A percentile compares a stretch with the other conserved stretches of the same genome.
phyloP scores from a whole-genome alignment of 2,113 vertebrate species.

The Myiopsitta monachus region DNA sequence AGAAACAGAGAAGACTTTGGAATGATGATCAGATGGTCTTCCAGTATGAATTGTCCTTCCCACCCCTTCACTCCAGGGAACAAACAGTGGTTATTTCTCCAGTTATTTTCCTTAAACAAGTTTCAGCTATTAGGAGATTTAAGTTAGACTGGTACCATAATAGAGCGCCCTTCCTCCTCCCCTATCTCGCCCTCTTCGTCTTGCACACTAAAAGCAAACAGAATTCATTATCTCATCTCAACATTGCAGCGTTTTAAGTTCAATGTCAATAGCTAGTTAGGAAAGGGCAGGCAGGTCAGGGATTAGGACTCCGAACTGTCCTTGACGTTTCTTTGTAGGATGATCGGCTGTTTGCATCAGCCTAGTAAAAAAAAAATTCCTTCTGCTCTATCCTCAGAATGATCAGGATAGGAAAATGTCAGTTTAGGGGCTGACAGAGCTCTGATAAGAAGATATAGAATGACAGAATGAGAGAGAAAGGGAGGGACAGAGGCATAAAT shows the following conservation, averaged over 20 bases:
- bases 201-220: constrained; percentile 46
- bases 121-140: background rate
- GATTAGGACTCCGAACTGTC: constrained; percentile 78
- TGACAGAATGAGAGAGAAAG: background rate
- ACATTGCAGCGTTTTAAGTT: constrained; percentile 71
- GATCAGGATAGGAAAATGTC: constrained; percentile 84
- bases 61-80: background rate
- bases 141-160: background rate
- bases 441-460: constrained; percentile 76
- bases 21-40: background rate
- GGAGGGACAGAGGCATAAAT: constrained; percentile 32
- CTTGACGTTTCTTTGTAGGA: constrained; percentile 75
- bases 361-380: constrained; percentile 64
- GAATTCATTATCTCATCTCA: constrained; percentile 74
- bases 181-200: constrained; percentile 22
- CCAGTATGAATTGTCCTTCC: background rate
- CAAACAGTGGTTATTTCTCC: background rate
- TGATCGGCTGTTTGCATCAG: constrained; percentile 75
- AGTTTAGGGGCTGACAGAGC: constrained; percentile 78
- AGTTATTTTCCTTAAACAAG: background rate
- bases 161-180: background rate
- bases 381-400: constrained; percentile 73
- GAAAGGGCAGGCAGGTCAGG: constrained; percentile 74
- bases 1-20: background rate
- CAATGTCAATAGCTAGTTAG: constrained; percentile 82